Evolutionary conservation across 1,140 invertebrate species (phyloP), one percentile per base, ranked within the genome.

Genomic region (Babylonia areolata): DNA sequence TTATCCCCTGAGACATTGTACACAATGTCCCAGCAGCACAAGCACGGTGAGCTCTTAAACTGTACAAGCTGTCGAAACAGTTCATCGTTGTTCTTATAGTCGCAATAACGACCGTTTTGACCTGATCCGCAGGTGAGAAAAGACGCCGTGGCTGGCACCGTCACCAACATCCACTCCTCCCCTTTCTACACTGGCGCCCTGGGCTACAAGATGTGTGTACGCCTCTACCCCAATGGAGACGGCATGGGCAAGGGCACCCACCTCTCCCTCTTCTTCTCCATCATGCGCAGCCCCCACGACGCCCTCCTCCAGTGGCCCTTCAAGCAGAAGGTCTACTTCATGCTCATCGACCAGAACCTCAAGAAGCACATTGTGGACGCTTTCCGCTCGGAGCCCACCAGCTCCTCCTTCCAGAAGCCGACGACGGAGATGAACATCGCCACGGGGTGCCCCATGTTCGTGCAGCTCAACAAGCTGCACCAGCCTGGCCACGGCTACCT

Each of bases 171-270:
- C 31, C 93, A 93, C 84, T 93, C 92, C 90, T 15, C 90, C 91
- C 79, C 85, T 46, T 54, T 58, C 46, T 58, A 51, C 71, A 51
- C 73, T 33, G 73, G 75, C 20, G 37, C 85, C 80, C 3, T 84
- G 81, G 93, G 93, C 39, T 98, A 98, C 93, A 97, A 97, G 94
- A 96, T 98, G 93, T 97, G 97, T 93, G 96, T 96, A 0, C 95
- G 97, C n/a, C 94, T 98, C 17, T 98, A 98, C 94, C 95, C 97
- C 81, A 97, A 97, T 40, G 96, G 96, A 0, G 95, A 96, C 90
- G 95, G 97, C 5, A 93, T 93, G 87, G 93, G 93, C 1, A 93
- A 94, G 84, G 90, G 91, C 6, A 90, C 93, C 0, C 92, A 94
- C 85, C 82, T 94, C 6, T 94, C 93, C 2, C 82, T 94, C 37